Conservation (phyloP, 2,888 invertebrate species). For the Tenthredo amoena region DNA sequence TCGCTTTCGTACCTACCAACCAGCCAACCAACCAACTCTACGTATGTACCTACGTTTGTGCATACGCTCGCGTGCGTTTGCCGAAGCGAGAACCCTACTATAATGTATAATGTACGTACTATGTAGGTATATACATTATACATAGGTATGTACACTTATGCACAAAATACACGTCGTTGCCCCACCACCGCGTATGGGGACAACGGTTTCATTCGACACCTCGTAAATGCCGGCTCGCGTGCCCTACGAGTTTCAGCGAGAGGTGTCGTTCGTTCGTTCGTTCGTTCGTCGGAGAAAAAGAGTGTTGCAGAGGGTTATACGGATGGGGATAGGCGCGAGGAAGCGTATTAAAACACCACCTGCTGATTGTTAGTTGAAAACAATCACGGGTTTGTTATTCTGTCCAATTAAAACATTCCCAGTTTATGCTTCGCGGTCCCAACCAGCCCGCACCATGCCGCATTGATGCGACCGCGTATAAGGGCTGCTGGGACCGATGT, state of each 20-base stretch:
- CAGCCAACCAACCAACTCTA: neutral
- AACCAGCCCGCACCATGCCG: neutral
- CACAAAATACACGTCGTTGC: neutral
- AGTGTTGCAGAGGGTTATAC: neutral
- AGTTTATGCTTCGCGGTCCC: conserved; percentile 43
- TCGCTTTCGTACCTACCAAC: conserved; percentile 5
- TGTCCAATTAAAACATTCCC: conserved; percentile 65
- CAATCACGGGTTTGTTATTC: conserved; percentile 64
- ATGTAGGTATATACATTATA: neutral
- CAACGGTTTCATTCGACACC: conserved; percentile 35
- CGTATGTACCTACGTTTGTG: neutral
- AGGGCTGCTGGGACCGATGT: conserved; percentile 1
- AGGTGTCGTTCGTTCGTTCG: conserved; percentile 2
- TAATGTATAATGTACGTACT: conserved; percentile 2
- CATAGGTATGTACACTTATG: conserved; percentile 1
- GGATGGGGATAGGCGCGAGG: conserved; percentile 17
- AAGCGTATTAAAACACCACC: conserved; percentile 6
- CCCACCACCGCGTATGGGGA: conserved; percentile 19
- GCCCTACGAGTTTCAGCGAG: neutral
- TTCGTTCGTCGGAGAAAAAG: neutral
- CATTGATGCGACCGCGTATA: neutral
- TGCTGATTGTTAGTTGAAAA: conserved; percentile 56
- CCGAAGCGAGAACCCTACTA: conserved; percentile 38
- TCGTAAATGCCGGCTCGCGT: conserved; percentile 36
- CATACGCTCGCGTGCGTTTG: conserved; percentile 29